Conservation (phyloP, 1,140 invertebrate genomes). For the Drosophila dunni region DNA sequence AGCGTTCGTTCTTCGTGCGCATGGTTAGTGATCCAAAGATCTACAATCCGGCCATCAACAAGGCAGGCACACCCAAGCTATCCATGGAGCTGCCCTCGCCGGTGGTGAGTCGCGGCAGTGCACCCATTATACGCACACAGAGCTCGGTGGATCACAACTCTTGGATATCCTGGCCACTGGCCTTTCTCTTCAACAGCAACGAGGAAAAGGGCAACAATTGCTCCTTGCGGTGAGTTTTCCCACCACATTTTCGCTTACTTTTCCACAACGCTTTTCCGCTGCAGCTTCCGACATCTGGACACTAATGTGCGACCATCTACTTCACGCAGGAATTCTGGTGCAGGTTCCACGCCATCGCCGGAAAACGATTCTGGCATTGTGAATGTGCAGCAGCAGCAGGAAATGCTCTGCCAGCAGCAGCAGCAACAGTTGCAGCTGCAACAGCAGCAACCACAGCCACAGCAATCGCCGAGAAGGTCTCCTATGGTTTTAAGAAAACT, state of each 20-base stretch:
- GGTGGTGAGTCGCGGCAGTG: constrained; percentile 85
- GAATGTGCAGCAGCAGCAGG: constrained; percentile 55
- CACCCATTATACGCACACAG: constrained; percentile 85
- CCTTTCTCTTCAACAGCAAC: constrained; percentile 91
- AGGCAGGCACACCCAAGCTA: constrained; percentile 87
- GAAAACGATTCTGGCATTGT: constrained; percentile 85
- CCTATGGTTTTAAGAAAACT: constrained; percentile 80
- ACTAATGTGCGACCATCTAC: constrained; percentile 88
- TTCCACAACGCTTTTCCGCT: not conserved
- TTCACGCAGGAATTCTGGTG: constrained; percentile 83
- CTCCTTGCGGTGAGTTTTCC: constrained; percentile 89
- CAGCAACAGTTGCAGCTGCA: constrained; percentile 49
- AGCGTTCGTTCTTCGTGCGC: constrained; percentile 97
- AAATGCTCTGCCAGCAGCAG: constrained; percentile 41
- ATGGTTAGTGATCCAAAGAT: constrained; percentile 99
- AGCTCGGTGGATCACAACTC: constrained; percentile 86
- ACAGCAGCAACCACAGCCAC: constrained; percentile 23
- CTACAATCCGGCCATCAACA: constrained; percentile 94
- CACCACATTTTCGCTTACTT: not conserved
- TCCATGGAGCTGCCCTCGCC: constrained; percentile 84
- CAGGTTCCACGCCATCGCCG: constrained; percentile 88
- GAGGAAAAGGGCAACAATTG: constrained; percentile 89
- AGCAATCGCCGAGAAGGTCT: constrained; percentile 84
- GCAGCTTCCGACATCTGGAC: constrained; percentile 92
- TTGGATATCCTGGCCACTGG: constrained; percentile 96